phyloP scores from a whole-genome alignment of 64 coral and sea anemone genomes.

The Dendrophyllia cribrosa region DNA sequence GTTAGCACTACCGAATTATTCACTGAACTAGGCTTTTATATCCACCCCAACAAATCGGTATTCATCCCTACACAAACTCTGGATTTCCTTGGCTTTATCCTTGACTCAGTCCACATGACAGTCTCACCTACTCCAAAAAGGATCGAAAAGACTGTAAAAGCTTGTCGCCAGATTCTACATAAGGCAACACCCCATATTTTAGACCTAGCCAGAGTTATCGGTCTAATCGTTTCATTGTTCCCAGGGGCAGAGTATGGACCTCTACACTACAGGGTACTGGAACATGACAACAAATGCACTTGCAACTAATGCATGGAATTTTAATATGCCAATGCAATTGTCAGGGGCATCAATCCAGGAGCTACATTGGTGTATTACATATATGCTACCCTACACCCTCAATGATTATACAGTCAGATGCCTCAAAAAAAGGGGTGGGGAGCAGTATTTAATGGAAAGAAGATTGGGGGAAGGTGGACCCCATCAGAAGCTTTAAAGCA shows the following conservation, averaged over 20 bases:
- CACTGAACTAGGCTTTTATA: slow-evolving; percentile 33
- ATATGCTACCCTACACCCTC: background rate
- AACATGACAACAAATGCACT: slow-evolving; percentile 44
- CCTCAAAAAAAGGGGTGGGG: slow-evolving; percentile 74
- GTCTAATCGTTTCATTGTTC: slow-evolving; percentile 40
- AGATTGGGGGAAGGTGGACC: slow-evolving; percentile 63
- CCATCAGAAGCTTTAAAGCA: slow-evolving; percentile 34
- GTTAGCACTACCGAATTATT: slow-evolving; percentile 19
- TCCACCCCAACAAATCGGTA: slow-evolving; percentile 47
- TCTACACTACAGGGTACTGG: slow-evolving; percentile 7
- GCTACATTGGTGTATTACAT: slow-evolving; percentile 33
- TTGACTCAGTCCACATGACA: slow-evolving; percentile 36
- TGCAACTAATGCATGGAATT: slow-evolving; percentile 43
- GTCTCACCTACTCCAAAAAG: slow-evolving; percentile 41
- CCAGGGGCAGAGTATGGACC: slow-evolving; percentile 27
- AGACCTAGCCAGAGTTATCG: slow-evolving; percentile 53
- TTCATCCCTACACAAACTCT: slow-evolving; percentile 15
- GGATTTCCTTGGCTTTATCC: slow-evolving; percentile 40
- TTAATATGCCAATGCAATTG: slow-evolving; percentile 5
- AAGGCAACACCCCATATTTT: slow-evolving; percentile 7
- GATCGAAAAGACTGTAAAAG: background rate
- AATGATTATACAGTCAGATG: slow-evolving; percentile 24
- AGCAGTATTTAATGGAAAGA: slow-evolving; percentile 20
- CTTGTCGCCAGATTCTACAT: background rate
- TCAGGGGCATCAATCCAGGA: slow-evolving; percentile 24